Evolutionary conservation across 2,113 vertebrate genomes (phyloP).

Genomic region (Phoenicopterus ruber): DNA sequence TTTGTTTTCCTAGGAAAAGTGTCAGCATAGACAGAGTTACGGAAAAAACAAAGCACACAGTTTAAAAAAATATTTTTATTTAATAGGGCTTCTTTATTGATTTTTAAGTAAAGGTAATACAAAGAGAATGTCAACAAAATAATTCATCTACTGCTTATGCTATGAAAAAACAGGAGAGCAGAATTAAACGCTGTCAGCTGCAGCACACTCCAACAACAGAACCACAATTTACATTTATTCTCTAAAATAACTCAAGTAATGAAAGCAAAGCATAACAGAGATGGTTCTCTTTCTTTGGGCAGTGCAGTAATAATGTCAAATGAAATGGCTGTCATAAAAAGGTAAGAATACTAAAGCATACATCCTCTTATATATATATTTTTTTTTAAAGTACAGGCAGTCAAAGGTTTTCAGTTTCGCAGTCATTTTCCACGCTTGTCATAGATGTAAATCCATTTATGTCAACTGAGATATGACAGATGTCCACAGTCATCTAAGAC

Average conservation of each 20-base stretch:
- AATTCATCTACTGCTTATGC: not conserved
- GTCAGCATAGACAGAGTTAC: not conserved
- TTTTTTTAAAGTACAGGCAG: not conserved
- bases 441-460: not conserved
- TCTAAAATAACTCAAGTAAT: not conserved
- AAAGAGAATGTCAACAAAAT: slow-evolving; percentile 17
- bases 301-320: not conserved
- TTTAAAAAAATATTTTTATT: not conserved
- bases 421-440: not conserved
- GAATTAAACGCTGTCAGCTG: not conserved
- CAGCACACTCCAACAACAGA: not conserved
- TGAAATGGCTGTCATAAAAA: not conserved
- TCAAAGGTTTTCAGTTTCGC: not conserved
- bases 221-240: not conserved
- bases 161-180: not conserved
- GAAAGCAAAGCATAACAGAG: not conserved
- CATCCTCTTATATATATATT: not conserved
- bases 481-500: not conserved
- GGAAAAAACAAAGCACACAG: not conserved
- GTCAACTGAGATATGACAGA: not conserved
- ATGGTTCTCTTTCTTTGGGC: not conserved
- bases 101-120: slow-evolving; percentile 20
- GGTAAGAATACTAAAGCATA: not conserved
- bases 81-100: not conserved
- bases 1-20: not conserved